A percentile compares a stretch with the other conserved stretches of the same genome.
Conservation (phyloP, 2,797 vertebrate genomes). For the Gephyroberyx darwinii region DNA sequence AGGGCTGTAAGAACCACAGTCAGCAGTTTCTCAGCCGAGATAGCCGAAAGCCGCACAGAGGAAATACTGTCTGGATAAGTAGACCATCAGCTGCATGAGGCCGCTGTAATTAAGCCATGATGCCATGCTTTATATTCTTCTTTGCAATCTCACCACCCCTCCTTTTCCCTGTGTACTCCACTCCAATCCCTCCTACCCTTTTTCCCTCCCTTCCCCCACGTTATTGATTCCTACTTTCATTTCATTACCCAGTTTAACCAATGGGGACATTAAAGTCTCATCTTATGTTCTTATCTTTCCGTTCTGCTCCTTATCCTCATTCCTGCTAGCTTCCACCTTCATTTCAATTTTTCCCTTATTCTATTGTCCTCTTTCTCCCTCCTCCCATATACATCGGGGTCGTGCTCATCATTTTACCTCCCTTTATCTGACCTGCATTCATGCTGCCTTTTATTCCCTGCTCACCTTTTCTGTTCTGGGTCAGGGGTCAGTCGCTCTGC, state of each 20-base stretch:
- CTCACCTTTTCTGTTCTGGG: constrained; percentile 17
- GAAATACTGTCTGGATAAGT: constrained; percentile 29
- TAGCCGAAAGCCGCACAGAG: constrained; percentile 27
- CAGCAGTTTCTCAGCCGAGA: constrained; percentile 51
- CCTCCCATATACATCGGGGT: not conserved
- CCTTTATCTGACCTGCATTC: constrained; percentile 8
- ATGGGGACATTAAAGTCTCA: constrained; percentile 59
- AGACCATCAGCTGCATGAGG: constrained; percentile 14
- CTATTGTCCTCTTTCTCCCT: not conserved
- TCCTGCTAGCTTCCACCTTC: not conserved
- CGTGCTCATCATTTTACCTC: constrained; percentile 2
- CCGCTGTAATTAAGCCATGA: constrained; percentile 34
- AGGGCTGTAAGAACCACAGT: constrained; percentile 56
- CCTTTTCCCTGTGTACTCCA: no score
- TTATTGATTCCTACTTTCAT: not conserved
- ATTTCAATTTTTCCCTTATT: not conserved
- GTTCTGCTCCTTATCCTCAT: constrained; percentile 18
- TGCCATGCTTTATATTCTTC: constrained; percentile 30
- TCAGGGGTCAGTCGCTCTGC: not conserved
- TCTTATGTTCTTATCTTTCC: constrained; percentile 42
- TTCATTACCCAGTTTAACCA: constrained; percentile 49
- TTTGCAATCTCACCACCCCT: no score
- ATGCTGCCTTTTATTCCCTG: constrained; percentile 5
- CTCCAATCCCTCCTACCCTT: constrained; percentile 11
- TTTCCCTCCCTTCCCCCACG: constrained; percentile 4